phyloP scores from a whole-genome alignment of 92 coral and sea anemone species.

The Galaxea fascicularis region DNA sequence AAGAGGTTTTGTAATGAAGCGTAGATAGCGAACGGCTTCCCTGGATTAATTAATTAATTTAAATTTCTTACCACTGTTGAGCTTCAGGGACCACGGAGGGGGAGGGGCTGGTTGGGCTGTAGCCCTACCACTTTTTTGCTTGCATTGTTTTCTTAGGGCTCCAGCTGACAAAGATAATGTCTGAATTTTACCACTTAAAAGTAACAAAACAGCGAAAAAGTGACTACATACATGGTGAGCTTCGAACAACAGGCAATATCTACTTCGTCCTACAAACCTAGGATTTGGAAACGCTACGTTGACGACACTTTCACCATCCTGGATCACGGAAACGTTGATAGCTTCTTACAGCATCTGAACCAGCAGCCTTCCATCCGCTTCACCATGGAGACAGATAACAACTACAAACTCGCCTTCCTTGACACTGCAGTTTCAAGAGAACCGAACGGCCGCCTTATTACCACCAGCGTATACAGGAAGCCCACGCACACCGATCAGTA shows the following conservation, averaged over 20 bases:
- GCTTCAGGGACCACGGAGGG: too few relatives aligned
- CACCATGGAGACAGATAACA: conserved; percentile 22
- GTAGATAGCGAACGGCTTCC: too few relatives aligned
- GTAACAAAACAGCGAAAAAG: too few relatives aligned
- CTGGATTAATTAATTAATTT: too few relatives aligned
- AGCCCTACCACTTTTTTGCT: too few relatives aligned
- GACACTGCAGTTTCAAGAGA: background rate
- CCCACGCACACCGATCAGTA: conserved; percentile 45
- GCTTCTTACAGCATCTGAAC: conserved; percentile 5
- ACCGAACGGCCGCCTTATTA: background rate
- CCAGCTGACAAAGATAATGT: too few relatives aligned
- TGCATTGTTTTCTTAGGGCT: too few relatives aligned
- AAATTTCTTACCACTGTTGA: too few relatives aligned
- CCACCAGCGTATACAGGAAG: conserved; percentile 38
- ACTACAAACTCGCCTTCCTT: conserved; percentile 41
- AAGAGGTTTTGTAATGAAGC: too few relatives aligned
- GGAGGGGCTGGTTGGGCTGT: too few relatives aligned
- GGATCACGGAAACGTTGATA: background rate
- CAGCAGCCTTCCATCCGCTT: conserved; percentile 30
- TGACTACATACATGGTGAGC: background rate
- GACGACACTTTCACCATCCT: conserved; percentile 7
- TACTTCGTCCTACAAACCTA: background rate
- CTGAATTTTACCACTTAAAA: too few relatives aligned
- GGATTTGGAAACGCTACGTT: background rate
- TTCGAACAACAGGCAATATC: background rate